Percentiles rank a stretch among this genome's conserved stretches.
These are phyloP conservation scores for Coracopsis vasa DNA, from an alignment of 2,113 vertebrate genomes.

Conservation along the genomic window DNA sequence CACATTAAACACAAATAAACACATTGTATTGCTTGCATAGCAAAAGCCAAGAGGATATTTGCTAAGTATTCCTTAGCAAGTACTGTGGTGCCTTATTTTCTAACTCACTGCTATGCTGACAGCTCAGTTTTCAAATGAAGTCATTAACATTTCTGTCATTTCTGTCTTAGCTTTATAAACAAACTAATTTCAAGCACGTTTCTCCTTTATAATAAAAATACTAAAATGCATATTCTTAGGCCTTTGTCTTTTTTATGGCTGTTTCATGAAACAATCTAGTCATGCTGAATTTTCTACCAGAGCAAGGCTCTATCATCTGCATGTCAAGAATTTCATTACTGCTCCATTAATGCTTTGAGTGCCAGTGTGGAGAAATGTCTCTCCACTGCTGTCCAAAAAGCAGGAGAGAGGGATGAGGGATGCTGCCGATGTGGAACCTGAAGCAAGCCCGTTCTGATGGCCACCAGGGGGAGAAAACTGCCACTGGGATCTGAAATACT, in stretches of 20 bases:
- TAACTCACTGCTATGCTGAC: not conserved
- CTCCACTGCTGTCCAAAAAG: fast-evolving
- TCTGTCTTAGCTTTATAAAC: not conserved
- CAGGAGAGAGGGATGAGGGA: not conserved
- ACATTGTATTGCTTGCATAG: not conserved
- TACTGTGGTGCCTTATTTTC: not conserved
- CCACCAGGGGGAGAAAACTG: not conserved
- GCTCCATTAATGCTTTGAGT: not conserved
- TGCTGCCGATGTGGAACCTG: not conserved
- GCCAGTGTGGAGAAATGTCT: not conserved
- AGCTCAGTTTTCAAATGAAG: not conserved
- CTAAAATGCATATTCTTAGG: not conserved
- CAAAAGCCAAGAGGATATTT: not conserved
- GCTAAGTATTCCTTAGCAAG: not conserved
- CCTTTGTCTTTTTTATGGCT: not conserved
- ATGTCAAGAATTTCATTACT: not conserved
- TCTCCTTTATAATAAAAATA: not conserved
- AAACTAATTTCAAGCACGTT: not conserved
- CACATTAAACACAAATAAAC: not conserved
- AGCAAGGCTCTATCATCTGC: not conserved
- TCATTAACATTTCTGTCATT: not conserved
- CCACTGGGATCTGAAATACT: fast-evolving
- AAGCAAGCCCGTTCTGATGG: not conserved
- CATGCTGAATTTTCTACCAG: not conserved
- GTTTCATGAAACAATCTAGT: not conserved